Evolutionary conservation across 2,888 invertebrate species (phyloP).

Genomic region (Drosophila koepferae): DNA sequence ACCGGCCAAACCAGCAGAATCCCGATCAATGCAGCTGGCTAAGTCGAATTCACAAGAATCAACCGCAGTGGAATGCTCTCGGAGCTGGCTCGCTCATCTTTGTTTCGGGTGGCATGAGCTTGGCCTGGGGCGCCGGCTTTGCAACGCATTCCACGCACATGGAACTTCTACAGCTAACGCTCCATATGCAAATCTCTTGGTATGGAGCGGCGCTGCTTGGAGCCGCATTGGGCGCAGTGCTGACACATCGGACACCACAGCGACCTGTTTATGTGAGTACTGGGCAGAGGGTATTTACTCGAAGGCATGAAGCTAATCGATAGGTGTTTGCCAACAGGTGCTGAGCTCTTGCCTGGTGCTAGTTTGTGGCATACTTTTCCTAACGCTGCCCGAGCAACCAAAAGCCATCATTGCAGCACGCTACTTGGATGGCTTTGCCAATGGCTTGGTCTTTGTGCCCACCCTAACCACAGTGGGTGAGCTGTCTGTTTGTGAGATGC

Average conservation of each 20-base stretch:
- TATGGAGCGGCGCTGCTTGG: slow-evolving; percentile 77
- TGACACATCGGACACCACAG: slow-evolving; percentile 67
- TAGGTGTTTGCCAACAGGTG: slow-evolving; percentile 48
- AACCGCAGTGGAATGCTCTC: slow-evolving; percentile 74
- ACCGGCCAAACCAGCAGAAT: slow-evolving; percentile 4
- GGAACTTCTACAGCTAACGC: slow-evolving; percentile 37
- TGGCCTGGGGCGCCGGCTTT: slow-evolving; percentile 76
- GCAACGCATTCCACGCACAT: slow-evolving; percentile 63
- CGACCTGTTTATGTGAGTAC: slow-evolving; percentile 73
- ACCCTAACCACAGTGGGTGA: slow-evolving; percentile 78
- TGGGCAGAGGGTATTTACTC: background rate
- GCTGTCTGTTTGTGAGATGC: slow-evolving; percentile 59
- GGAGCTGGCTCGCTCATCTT: slow-evolving; percentile 70
- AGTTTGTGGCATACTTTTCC: slow-evolving; percentile 71
- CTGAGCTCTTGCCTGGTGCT: slow-evolving; percentile 68
- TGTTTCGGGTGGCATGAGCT: slow-evolving; percentile 80
- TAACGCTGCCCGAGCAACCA: slow-evolving; percentile 46
- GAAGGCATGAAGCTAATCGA: background rate
- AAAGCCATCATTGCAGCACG: slow-evolving; percentile 69
- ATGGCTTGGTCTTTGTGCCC: slow-evolving; percentile 79
- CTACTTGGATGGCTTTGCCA: slow-evolving; percentile 82
- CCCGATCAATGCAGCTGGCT: slow-evolving; percentile 46
- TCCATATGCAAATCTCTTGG: slow-evolving; percentile 75
- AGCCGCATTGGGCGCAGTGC: slow-evolving; percentile 60
- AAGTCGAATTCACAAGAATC: slow-evolving; percentile 57